phyloP scores from a whole-genome alignment of 2,113 vertebrate genomes.

The Sapajus apella region DNA sequence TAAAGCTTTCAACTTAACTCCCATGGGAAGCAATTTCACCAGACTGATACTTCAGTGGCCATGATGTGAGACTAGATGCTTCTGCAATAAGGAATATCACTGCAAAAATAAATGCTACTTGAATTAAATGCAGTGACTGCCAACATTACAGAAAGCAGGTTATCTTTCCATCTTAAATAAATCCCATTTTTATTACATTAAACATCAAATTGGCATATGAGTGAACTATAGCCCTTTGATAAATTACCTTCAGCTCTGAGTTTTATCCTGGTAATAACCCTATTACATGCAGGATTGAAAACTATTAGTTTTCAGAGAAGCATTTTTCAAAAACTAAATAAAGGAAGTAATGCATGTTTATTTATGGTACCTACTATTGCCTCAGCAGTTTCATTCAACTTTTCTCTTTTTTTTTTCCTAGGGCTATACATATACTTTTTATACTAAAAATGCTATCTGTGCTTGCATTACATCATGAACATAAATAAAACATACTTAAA shows the following conservation, averaged over 20 bases:
- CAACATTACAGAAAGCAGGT: slow-evolving; percentile 64
- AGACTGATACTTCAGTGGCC: not conserved
- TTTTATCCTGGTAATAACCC: slow-evolving; percentile 69
- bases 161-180: slow-evolving; percentile 64
- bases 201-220: slow-evolving; percentile 68
- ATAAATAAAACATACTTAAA: slow-evolving; percentile 66
- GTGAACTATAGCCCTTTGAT: slow-evolving; percentile 66
- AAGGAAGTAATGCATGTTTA: slow-evolving; percentile 65
- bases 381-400: slow-evolving; percentile 62
- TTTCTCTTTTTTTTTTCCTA: slow-evolving; percentile 42
- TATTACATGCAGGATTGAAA: slow-evolving; percentile 67
- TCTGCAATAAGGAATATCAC: slow-evolving; percentile 7
- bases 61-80: not conserved
- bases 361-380: slow-evolving; percentile 63
- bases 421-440: slow-evolving; percentile 60
- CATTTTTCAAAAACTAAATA: slow-evolving; percentile 66
- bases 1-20: slow-evolving; percentile 48
- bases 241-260: slow-evolving; percentile 72
- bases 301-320: slow-evolving; percentile 62
- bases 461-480: slow-evolving; percentile 49
- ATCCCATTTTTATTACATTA: slow-evolving; percentile 74
- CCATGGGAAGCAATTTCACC: slow-evolving; percentile 32
- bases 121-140: slow-evolving; percentile 66
- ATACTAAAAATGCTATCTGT: slow-evolving; percentile 60
- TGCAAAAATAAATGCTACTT: slow-evolving; percentile 58